Percentiles rank a stretch among this genome's conserved stretches.
Conservation (phyloP, 2,888 invertebrate genomes). For the Amphipyra tragopoginis region DNA sequence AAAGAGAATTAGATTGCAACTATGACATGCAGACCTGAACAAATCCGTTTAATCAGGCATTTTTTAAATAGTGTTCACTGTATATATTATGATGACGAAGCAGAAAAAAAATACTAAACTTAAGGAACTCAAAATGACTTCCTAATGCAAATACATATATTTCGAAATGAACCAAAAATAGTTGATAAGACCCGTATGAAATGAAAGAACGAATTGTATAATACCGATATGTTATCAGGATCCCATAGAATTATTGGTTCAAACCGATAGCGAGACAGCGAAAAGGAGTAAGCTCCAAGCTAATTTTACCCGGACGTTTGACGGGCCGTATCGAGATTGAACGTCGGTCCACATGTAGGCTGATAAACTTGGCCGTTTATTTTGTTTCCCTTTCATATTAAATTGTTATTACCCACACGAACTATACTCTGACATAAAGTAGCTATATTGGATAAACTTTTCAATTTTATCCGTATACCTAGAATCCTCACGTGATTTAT, state of each 20-base stretch:
- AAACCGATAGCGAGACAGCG: constrained; percentile 40
- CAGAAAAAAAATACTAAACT: no score
- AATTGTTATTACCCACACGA: constrained; percentile 14
- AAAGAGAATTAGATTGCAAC: constrained; percentile 65
- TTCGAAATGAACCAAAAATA: neutral
- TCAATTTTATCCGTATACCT: constrained; percentile 1
- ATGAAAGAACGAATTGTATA: constrained; percentile 1
- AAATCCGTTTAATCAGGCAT: constrained; percentile 8
- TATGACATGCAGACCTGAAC: constrained; percentile 53
- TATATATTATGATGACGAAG: neutral
- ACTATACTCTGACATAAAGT: neutral
- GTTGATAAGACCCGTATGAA: neutral
- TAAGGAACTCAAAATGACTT: no score
- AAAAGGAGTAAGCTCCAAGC: constrained; percentile 52
- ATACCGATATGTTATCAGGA: constrained; percentile 1
- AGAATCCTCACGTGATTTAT: no score
- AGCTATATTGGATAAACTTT: neutral
- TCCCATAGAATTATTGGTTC: constrained; percentile 48
- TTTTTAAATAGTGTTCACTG: neutral
- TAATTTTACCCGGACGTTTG: constrained; percentile 65
- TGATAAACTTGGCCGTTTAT: constrained; percentile 56
- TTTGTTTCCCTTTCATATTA: constrained; percentile 36
- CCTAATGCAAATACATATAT: no score
- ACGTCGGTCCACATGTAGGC: constrained; percentile 43
- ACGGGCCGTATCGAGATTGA: constrained; percentile 56